Base-by-base conservation (phyloP, 2,113 vertebrate genomes). In the Perca flavescens region DNA sequence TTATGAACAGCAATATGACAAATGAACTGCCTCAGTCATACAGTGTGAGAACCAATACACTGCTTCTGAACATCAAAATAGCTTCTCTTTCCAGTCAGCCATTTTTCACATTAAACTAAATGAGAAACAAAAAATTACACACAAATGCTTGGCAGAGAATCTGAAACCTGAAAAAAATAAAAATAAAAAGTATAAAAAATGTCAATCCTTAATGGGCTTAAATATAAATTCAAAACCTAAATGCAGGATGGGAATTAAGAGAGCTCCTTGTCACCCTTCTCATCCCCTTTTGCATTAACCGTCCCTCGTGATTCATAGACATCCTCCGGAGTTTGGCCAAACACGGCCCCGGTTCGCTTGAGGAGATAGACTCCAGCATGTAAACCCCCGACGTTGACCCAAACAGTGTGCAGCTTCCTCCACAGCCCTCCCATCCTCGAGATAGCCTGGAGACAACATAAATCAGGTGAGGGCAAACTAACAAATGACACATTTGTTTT, bases 361-460 rank as follows among this genome's bases (percentile, higher is more conserved):
- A 99, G 96, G 50, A 99, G 96, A 40, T 97, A 99, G 21, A 99
- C 98, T 0, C 97, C 97, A 8, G 98, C 98, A 3, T 98, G 97
- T 50, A 99, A 96, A 2, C 98, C 98, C 0, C 98, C 98, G 0
- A 99, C 96, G 2, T 99, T 99, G 80, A 99, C 97, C 98, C 98
- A 99, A 56, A 99, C 97, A 0, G 97, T 99, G 86, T 96, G 96
- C 16, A 92, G 91, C 84, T 96, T 96, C 91, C 87, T 94, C 98
- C 98, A 99, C 50, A 99, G 91, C 40, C 97, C 97, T 1, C 96
- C 96, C 96, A 98, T 95, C 53, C 94, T 95, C 0, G 96, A 97
- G 87, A 99, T 28, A 2, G 97, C 97, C 98, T 99, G 86, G 57
- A 56, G 46, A 74, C 19, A 19, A 88, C 77, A 89, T 61, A 66